phyloP scores from a whole-genome alignment of 2,113 vertebrate genomes.

The Callorhinus ursinus region DNA sequence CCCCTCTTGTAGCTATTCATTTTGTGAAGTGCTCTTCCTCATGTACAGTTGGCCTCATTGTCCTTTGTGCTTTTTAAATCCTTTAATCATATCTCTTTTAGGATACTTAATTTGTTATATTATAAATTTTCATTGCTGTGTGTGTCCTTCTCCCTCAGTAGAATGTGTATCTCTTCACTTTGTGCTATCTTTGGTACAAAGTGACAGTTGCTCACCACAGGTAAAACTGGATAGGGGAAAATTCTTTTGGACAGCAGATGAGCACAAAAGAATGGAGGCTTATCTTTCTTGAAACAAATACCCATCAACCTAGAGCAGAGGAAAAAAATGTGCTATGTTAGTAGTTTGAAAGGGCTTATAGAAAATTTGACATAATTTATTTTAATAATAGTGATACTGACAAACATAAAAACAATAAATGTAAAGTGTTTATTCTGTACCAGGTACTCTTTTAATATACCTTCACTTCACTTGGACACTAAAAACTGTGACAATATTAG shows the following conservation, averaged over 20 bases:
- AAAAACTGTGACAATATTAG: not conserved
- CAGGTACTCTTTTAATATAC: not conserved
- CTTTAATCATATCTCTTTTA: not conserved
- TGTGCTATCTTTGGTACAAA: not conserved
- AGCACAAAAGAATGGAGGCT: not conserved
- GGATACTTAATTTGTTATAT: not conserved
- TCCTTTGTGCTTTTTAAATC: not conserved
- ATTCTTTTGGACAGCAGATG: too few species aligned
- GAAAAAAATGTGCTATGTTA: not conserved
- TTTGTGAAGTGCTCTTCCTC: not conserved
- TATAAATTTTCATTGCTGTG: not conserved
- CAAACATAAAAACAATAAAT: not conserved
- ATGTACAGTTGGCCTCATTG: not conserved
- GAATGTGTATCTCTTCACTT: not conserved
- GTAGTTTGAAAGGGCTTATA: not conserved
- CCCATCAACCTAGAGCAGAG: not conserved
- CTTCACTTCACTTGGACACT: not conserved
- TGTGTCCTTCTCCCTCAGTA: not conserved
- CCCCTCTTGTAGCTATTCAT: not conserved
- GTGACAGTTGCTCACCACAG: not conserved
- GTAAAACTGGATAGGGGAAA: not conserved
- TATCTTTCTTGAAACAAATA: not conserved
- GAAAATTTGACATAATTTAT: not conserved
- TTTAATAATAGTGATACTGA: not conserved
- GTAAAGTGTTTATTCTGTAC: not conserved